Base-by-base conservation (phyloP, 2,888 invertebrate species). In the Esperia sulphurella region DNA sequence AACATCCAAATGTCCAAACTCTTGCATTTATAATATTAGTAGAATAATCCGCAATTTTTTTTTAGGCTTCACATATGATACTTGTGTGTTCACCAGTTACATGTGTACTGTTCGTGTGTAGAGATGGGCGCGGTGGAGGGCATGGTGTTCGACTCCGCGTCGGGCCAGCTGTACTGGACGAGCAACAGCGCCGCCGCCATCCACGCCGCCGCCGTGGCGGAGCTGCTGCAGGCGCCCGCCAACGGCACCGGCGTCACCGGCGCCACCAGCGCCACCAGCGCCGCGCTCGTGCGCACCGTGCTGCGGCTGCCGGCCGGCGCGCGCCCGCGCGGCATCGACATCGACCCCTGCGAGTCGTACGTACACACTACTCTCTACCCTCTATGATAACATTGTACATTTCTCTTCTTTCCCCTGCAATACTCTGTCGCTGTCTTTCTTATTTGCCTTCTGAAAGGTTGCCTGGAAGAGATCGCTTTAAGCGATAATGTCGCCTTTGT, bases 81-180 rank as follows among this genome's bases (percentile, higher is more conserved):
- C n/a, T n/a, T n/a, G n/a, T n/a, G n/a, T n/a, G n/a, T n/a, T n/a
- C n/a, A n/a, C n/a, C n/a, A 21, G 21, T 5, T 21, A 5, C 21
- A 21, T 21, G 21, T 21, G 21, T 21, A 21, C 21, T 21, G 21
- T 2, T 21, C 43, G 41, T 30, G 47, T 14, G 41, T 10, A 93
- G 95, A 93, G 63, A 94, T 95, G 80, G 96, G 96, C 8, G 94
- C 96, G 0, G 96, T 96, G 6, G 97, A 97, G 85, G 97, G 97
- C 38, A 85, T 97, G 68, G 95, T 95, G 48, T 96, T 92, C 77
- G 96, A 96, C 70, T 89, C 91, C 52, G 71, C 92, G 10, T 88
- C 92, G 49, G 91, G 93, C 60, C 90, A 93, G 60, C 86, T 97
- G 12, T 97, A 95, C 84, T 97, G 96, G 96, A 97, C 97, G 12